phyloP scores from a whole-genome alignment of 1,140 invertebrate species.

The Drosophila rhopaloa region DNA sequence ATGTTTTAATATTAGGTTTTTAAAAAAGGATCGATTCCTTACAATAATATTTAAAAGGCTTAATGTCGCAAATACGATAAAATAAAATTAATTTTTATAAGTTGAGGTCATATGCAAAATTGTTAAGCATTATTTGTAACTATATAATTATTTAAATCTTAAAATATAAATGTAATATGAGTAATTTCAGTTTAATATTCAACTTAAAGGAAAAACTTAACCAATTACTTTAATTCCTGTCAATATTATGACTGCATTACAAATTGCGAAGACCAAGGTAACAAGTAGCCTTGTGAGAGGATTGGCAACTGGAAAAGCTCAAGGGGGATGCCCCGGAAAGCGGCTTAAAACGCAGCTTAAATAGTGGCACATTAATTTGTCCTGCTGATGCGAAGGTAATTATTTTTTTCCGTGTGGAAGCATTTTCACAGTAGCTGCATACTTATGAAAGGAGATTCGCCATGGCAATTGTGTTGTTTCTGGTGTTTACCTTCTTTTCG shows the following conservation, averaged over 20 bases:
- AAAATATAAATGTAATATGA: too few relatives aligned
- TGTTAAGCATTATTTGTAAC: too few relatives aligned
- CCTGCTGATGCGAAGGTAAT: conserved; percentile 25
- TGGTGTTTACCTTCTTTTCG: conserved; percentile 31
- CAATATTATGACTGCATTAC: neutral
- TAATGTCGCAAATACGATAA: neutral
- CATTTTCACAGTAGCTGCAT: conserved; percentile 8
- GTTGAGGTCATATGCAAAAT: too few relatives aligned
- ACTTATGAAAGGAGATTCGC: conserved; percentile 24
- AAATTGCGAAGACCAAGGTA: neutral
- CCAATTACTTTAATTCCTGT: too few relatives aligned
- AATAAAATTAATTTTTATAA: neutral
- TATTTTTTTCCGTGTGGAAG: conserved; percentile 19
- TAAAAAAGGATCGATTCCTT: too few relatives aligned
- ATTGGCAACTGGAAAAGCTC: conserved; percentile 1
- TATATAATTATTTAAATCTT: too few relatives aligned
- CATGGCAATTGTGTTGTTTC: conserved; percentile 31
- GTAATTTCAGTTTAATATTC: too few relatives aligned
- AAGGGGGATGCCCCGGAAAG: neutral
- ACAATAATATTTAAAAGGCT: too few relatives aligned
- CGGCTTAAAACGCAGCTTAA: conserved; percentile 17
- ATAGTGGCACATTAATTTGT: conserved; percentile 27
- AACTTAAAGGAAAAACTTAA: too few relatives aligned
- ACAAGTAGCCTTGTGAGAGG: neutral
- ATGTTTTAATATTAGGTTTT: too few relatives aligned